These are phyloP conservation scores for Agelastica alni DNA, from an alignment of 2,888 invertebrate species.

Conservation along the genomic window DNA sequence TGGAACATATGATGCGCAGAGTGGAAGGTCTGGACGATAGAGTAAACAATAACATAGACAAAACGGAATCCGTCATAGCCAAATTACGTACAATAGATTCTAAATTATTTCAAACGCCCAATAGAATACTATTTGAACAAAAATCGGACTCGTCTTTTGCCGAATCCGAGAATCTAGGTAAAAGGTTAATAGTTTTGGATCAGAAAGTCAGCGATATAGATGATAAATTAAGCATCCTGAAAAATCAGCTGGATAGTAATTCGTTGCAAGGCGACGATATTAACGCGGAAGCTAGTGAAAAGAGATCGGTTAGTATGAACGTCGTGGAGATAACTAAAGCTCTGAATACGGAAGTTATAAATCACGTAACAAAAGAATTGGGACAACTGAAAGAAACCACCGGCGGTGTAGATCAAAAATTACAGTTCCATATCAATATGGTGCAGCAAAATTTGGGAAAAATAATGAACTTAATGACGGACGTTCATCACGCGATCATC, in stretches of 20 bases:
- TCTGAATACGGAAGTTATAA: constrained; percentile 79
- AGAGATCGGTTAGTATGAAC: constrained; percentile 82
- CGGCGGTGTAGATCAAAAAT: constrained; percentile 76
- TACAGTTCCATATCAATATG: constrained; percentile 83
- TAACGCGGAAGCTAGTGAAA: constrained; percentile 85
- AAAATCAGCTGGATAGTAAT: constrained; percentile 82
- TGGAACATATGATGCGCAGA: constrained; percentile 83
- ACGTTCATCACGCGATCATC: constrained; percentile 82
- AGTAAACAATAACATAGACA: constrained; percentile 81
- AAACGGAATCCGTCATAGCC: constrained; percentile 81
- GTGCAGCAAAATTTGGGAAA: constrained; percentile 82
- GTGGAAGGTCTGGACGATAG: constrained; percentile 82
- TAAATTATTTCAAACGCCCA: constrained; percentile 68
- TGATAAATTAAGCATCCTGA: constrained; percentile 74
- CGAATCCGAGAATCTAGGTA: constrained; percentile 61
- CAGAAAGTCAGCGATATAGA: constrained; percentile 86
- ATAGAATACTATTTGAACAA: constrained; percentile 32
- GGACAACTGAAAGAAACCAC: constrained; percentile 79
- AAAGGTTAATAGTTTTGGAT: constrained; percentile 72
- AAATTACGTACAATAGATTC: constrained; percentile 76
- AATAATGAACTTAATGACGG: constrained; percentile 76
- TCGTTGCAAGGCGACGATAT: constrained; percentile 79
- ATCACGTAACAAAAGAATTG: constrained; percentile 79
- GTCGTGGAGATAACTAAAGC: constrained; percentile 82
- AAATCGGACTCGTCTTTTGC: constrained; percentile 43